A percentile compares a stretch with the other conserved stretches of the same genome.
These are phyloP conservation scores for Apis dorsata DNA, from an alignment of 1,140 invertebrate species.

Conservation along the genomic window DNA sequence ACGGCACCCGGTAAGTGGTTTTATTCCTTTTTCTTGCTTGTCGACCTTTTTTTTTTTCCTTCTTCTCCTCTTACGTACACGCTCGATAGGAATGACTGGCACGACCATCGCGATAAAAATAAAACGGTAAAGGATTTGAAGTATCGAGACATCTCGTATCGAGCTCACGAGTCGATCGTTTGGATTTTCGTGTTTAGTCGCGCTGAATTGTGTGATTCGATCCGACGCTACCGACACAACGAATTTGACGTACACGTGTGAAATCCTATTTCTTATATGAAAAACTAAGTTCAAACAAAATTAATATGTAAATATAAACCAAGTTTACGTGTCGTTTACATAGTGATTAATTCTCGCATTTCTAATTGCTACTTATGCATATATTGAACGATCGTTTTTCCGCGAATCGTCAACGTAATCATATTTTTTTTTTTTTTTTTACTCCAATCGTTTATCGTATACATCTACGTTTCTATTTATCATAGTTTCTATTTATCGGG, in stretches of 20 bases:
- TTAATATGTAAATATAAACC: neutral
- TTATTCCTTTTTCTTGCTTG: slow-evolving; percentile 13
- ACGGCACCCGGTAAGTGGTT: slow-evolving; percentile 81
- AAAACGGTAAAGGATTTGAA: neutral
- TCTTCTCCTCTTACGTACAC: neutral
- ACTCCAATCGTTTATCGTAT: neutral
- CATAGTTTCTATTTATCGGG: slow-evolving; percentile 9
- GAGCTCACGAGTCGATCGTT: slow-evolving; percentile 16
- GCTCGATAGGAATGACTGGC: slow-evolving; percentile 32
- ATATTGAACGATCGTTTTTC: neutral
- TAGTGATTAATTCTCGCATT: neutral
- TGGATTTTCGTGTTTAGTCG: slow-evolving; percentile 28
- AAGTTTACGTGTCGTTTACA: neutral
- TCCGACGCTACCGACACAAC: slow-evolving; percentile 6
- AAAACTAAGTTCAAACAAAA: neutral
- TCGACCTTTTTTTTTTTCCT: neutral
- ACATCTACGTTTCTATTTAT: neutral
- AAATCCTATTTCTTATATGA: neutral
- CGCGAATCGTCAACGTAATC: neutral
- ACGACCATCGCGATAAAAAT: slow-evolving; percentile 25
- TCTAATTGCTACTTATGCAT: too few species aligned
- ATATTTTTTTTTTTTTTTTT: neutral
- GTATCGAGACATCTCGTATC: slow-evolving; percentile 20
- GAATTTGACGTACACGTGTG: neutral
- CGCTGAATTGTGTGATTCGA: slow-evolving; percentile 10